Base-by-base conservation (phyloP, 2,888 invertebrate genomes). In the Drosophila siamana region DNA sequence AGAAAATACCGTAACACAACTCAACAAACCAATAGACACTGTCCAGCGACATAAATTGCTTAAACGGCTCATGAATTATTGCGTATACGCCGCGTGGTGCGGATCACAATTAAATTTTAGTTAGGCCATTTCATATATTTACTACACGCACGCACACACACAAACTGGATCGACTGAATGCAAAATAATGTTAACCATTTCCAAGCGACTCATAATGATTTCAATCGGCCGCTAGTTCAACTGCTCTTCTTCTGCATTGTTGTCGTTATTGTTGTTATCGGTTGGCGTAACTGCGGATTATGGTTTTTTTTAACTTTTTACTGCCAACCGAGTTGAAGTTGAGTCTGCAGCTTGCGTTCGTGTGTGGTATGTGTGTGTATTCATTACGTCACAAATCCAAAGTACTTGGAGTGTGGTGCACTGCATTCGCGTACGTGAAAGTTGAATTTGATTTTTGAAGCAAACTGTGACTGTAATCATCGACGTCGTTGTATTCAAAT, bases 11-110 rank as follows among this genome's bases (percentile, higher is more conserved):
- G 77, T 73, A 64, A 74, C 59, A 66, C 55, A 33, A 1, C 4
- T 4, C 59, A 16, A 30, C 36, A 47, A 46, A 43, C 68, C 60
- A 33, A 63, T 69, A 65, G 52, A 57, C 66, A 51, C 44, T 73
- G 76, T 57, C 65, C 66, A 65, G 56, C 69, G 67, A 71, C 71
- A 79, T 74, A 84, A 86, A 82, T 88, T 78, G 68, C 72, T 85
- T 69, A 85, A 85, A 76, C 72, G 86, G 66, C 67, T 86, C 85
- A 86, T 88, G 86, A 83, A 88, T 75, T 88, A 83, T 86, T 86
- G 84, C 88, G 85, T 69, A 86, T 86, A 83, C 76, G 84, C 84
- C 68, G 81, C 61, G 52, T 83, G 84, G 69, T 72, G 66, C 64
- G 69, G 74, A 51, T 33, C 68, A 69, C 83, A 79, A 87, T 84